phyloP scores from a whole-genome alignment of 2,797 vertebrate genomes.

The Orientallactaga sibirica region DNA sequence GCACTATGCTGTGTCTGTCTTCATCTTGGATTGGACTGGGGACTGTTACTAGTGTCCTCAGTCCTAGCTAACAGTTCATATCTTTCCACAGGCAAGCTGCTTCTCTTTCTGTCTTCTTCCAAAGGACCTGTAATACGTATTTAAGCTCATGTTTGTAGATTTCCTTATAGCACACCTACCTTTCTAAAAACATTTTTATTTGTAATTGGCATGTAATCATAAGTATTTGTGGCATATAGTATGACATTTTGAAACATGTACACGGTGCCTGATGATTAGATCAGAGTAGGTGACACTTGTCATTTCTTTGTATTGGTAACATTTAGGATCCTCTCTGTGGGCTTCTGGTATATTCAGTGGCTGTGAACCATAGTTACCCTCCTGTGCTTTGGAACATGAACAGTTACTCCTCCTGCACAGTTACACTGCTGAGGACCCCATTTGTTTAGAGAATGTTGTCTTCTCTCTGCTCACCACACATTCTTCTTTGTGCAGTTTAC shows the following conservation, averaged over 20 bases:
- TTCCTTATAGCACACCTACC: neutral
- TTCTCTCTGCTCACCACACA: neutral
- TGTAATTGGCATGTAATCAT: neutral
- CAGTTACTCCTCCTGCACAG: neutral
- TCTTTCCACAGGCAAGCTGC: neutral
- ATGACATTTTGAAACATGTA: neutral
- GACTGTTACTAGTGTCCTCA: neutral
- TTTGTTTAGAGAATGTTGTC: conserved; percentile 13
- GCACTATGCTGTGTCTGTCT: neutral
- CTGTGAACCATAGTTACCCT: neutral
- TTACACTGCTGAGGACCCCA: neutral
- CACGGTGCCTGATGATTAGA: neutral
- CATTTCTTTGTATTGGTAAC: neutral
- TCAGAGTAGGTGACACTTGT: neutral
- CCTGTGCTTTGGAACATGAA: neutral
- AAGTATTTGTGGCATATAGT: neutral
- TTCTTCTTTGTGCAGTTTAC: neutral
- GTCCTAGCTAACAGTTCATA: neutral
- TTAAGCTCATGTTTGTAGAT: conserved; percentile 15
- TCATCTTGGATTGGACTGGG: neutral
- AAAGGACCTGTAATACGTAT: neutral
- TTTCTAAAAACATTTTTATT: neutral
- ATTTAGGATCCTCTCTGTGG: neutral
- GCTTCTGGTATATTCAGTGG: neutral
- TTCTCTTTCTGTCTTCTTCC: conserved; percentile 24